Evolutionary conservation across 2,113 vertebrate genomes (phyloP), one percentile per base, ranked within the genome.

Genomic region (Ardeotis arabs): DNA sequence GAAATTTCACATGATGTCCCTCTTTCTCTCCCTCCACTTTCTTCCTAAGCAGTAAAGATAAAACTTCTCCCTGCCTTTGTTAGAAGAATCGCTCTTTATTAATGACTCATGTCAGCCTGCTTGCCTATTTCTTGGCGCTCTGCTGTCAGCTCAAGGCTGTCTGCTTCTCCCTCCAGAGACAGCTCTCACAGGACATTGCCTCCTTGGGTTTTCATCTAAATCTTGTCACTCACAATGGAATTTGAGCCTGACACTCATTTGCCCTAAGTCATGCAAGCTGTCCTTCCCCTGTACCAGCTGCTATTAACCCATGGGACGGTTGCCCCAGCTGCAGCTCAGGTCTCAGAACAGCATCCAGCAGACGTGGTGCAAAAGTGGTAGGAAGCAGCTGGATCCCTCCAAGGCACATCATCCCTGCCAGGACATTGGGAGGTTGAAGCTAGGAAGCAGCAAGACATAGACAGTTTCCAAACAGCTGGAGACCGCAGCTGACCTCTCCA

Each of bases 351-450:
- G 56, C 35, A 75, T 82, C 31, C 63, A 70, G 77, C 19, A 82
- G 52, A 81, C 0, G 0, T 9, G 22, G 23, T 87, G 44, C 35
- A 37, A 70, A 59, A 88, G 31, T 2, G 0, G 9, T 16, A 59
- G 52, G 27, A 85, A 79, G 44, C 59, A 45, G 28, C 37, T 74
- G 75, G 33, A 53, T 60, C 6, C 16, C n/a, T 86, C 37, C 66
- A 59, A 53, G 37, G 39, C 39, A 67, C 2, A 2, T 13, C 45
- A 39, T 66, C 31, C 27, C 37, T 66, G 35, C 16, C 35, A 50
- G 55, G 55, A 29, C 53, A 37, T 28, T 22, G 28, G 27, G 35
- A 16, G 9, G 13, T 33, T 58, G 41, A 70, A 52, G 27, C 37
- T n/a, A 39, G 28, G 50, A 76, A 82, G 41, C 41, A 37, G 35